Base-by-base conservation (phyloP, 2,888 invertebrate genomes). In the Callyntrura sp. region DNA sequence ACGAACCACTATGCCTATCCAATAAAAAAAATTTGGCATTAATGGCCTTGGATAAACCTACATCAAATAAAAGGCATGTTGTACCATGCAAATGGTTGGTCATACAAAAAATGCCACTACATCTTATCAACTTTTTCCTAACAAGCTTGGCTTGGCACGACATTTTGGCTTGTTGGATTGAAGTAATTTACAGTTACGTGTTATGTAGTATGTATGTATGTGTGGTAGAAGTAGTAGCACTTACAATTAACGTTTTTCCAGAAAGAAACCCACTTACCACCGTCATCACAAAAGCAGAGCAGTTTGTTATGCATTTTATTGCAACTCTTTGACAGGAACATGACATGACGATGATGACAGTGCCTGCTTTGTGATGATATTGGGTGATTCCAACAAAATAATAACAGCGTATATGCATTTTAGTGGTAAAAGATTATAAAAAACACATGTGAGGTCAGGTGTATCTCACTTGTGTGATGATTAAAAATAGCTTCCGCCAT, bases 111-210 rank as follows among this genome's bases (percentile, higher is more conserved):
- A 45, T 70, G 20, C 12, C 45, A 68, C 17, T 68, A 68, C n/a
- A n/a, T 8, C 43, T 43, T 11, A 45, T 43, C 70, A 43, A 45
- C 45, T 45, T 45, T 45, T 70, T 43, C 2, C 43, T 70, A 70
- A 17, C 20, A 45, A 45, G 45, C 45, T 70, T 45, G 43, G 6
- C 11, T 70, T 43, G 3, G n/a, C n/a, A n/a, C n/a, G n/a, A n/a
- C n/a, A n/a, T n/a, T n/a, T 68, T 68, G 28, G n/a, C n/a, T n/a
- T n/a, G n/a, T n/a, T n/a, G n/a, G n/a, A n/a, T n/a, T n/a, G n/a
- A n/a, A 35, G 55, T 76, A 76, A 76, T 76, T 76, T 76, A 76
- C 76, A 76, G 76, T 76, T 76, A 76, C n/a, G n/a, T 45, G 28
- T 55, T 55, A 28, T 14, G 14, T n/a, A 55, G 55, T n/a, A 35